These are phyloP conservation scores for Paedocypris sp. DNA, from an alignment of 2,113 vertebrate genomes.

Conservation along the genomic window DNA sequence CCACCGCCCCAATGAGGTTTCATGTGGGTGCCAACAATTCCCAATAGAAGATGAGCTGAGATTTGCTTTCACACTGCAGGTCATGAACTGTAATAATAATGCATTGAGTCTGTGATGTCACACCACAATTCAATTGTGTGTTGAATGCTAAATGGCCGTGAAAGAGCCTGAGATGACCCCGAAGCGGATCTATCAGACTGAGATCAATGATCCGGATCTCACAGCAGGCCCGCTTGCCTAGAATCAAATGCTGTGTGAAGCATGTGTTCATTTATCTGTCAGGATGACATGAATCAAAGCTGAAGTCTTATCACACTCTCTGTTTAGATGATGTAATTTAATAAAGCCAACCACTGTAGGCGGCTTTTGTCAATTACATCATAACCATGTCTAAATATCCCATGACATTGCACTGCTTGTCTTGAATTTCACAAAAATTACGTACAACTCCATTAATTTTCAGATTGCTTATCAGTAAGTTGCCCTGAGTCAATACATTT, in stretches of 20 bases:
- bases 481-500: no score
- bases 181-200: conserved; percentile 6
- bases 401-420: neutral
- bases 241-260: neutral
- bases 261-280: neutral
- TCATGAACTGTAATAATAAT: no score
- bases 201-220: neutral
- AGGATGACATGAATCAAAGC: neutral
- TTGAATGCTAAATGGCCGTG: neutral
- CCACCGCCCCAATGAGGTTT: neutral
- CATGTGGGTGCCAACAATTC: neutral
- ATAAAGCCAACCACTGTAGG: neutral
- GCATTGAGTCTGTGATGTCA: neutral
- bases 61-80: neutral
- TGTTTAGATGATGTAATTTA: neutral
- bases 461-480: no score
- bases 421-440: no score
- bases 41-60: neutral
- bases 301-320: neutral
- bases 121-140: neutral
- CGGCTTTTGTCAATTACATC: neutral
- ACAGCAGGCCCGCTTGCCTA: neutral
- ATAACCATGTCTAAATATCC: neutral
- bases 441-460: no score
- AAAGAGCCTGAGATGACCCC: neutral